These are phyloP conservation scores for Zoanthus sociatus DNA, from an alignment of 92 coral and sea anemone genomes.

Conservation along the genomic window DNA sequence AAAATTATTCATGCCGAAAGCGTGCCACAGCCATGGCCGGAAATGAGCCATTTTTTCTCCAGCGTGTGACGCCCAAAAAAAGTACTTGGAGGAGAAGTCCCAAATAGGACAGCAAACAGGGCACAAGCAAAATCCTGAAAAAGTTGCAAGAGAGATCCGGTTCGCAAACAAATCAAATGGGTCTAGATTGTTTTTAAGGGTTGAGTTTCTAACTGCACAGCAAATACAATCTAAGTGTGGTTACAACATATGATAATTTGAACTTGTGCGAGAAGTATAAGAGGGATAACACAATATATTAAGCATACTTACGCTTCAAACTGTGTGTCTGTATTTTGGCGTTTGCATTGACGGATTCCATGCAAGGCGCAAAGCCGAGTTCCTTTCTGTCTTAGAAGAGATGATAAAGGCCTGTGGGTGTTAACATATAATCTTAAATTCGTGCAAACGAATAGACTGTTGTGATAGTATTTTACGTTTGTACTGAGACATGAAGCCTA, in stretches of 20 bases:
- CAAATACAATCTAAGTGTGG: background rate
- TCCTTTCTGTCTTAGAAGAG: background rate
- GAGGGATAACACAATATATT: conserved; percentile 26
- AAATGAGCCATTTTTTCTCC: background rate
- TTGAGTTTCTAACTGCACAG: too few relatives aligned
- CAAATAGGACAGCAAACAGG: too few relatives aligned
- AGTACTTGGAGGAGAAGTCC: too few relatives aligned
- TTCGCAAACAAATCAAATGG: too few relatives aligned
- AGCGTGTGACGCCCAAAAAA: background rate
- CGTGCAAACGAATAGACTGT: background rate
- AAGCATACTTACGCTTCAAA: conserved; percentile 44
- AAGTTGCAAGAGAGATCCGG: too few relatives aligned
- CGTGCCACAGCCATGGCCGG: conserved; percentile 6
- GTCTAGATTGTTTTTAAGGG: too few relatives aligned
- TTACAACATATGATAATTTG: conserved; percentile 49
- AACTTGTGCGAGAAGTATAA: conserved; percentile 44
- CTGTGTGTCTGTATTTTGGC: conserved; percentile 35
- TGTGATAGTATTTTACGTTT: background rate
- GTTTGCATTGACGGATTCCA: conserved; percentile 38
- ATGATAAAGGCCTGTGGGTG: background rate
- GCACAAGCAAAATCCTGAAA: too few relatives aligned
- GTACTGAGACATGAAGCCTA: background rate
- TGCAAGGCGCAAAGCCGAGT: conserved; percentile 33
- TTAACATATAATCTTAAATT: background rate
- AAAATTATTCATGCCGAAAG: conserved; percentile 26